Base-by-base conservation (phyloP, 2,888 invertebrate species). In the Tiphia femorata region DNA sequence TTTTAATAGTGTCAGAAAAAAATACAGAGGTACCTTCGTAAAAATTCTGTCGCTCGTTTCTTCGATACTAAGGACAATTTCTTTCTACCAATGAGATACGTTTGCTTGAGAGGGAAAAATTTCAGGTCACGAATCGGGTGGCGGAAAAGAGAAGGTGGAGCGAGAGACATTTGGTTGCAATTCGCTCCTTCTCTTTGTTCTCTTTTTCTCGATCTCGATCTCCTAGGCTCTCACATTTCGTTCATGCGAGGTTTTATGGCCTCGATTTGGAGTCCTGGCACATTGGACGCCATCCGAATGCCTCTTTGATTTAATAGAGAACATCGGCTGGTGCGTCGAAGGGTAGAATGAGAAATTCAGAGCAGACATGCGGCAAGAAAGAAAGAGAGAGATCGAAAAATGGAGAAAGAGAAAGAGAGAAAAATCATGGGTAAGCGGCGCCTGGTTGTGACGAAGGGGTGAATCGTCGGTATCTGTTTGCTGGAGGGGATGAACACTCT, bases 251-350 rank as follows among this genome's bases (percentile, higher is more conserved):
- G 12, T 62, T 77, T 77, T 77, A 78, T 69, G 72, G 70, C 72
- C 65, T 16, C 70, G 74, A 78, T 74, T 78, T 77, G 72, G 74
- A 78, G 78, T 78, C 76, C 74, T 58, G 62, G 64, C 71, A 75
- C 78, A 78, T 74, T 71, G 73, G 71, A 55, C 73, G 73, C 67
- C 75, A 73, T 75, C 73, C 67, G 78, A 78, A 76, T 77, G 67
- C 76, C 76, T 69, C 75, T 78, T 74, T 79, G 78, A 79, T 78
- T 79, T 78, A 78, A 79, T 77, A 75, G 76, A 77, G 74, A 76
- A 73, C 76, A 78, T 77, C 72, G 72, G 68, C 70, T 65, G 58
- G 44, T 50, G 41, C 69, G 65, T 70, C 64, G 62, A 63, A 59
- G 64, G 62, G 58, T 5, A 12, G 3, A 17, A 38, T 10, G 38